Evolutionary conservation across 2,113 vertebrate genomes (phyloP).

Genomic region (Zootoca vivipara): DNA sequence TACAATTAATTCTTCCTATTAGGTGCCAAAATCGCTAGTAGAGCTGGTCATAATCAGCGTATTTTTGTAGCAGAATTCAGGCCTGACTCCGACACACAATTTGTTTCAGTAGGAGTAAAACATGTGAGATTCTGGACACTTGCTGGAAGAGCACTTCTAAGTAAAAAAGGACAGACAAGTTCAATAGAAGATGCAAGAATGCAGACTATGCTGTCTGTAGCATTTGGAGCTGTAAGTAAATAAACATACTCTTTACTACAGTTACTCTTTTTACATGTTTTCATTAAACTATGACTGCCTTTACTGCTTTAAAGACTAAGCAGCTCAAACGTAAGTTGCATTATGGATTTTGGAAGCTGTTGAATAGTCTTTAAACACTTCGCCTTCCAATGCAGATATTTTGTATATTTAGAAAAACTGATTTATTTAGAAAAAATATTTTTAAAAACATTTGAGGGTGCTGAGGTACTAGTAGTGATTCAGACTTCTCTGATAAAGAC

Average conservation of each 20-base stretch:
- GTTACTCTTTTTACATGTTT: background rate
- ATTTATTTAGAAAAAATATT: background rate
- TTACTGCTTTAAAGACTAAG: constrained; percentile 10
- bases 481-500: background rate
- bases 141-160: constrained; percentile 91
- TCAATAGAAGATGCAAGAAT: constrained; percentile 91
- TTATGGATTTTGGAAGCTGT: background rate
- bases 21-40: constrained; percentile 94
- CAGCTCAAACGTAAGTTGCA: background rate
- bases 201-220: constrained; percentile 97
- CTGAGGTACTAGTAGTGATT: background rate
- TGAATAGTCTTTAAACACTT: background rate
- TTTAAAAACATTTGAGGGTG: background rate
- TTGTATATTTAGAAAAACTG: background rate
- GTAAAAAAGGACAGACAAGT: constrained; percentile 95
- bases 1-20: constrained; percentile 61
- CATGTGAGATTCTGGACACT: constrained; percentile 97
- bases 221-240: constrained; percentile 97
- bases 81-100: constrained; percentile 96
- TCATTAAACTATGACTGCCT: background rate
- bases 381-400: background rate
- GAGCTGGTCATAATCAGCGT: constrained; percentile 90
- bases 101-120: constrained; percentile 98
- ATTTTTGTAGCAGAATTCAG: constrained; percentile 99
- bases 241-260: background rate